These are phyloP conservation scores for Mimachlamys varia DNA, from an alignment of 2,888 invertebrate species.

Conservation along the genomic window DNA sequence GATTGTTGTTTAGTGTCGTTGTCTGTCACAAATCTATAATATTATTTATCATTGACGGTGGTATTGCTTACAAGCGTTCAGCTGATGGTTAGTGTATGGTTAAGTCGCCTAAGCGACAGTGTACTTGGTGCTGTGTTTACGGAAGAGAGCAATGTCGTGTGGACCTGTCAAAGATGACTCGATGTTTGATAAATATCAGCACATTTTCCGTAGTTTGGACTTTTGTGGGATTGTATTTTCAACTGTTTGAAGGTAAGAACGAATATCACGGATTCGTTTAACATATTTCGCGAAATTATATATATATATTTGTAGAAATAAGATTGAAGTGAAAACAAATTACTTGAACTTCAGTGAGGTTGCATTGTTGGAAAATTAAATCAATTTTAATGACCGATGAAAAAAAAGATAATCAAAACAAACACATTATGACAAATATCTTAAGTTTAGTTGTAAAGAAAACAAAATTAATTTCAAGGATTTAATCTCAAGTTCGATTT, in stretches of 20 bases:
- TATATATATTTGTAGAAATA: too few relatives aligned
- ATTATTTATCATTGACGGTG: not conserved
- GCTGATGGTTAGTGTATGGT: not conserved
- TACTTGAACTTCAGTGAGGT: too few relatives aligned
- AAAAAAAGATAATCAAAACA: too few relatives aligned
- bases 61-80: not conserved
- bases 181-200: not conserved
- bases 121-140: not conserved
- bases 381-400: too few relatives aligned
- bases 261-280: not conserved
- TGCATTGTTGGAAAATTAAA: too few relatives aligned
- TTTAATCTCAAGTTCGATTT: too few relatives aligned
- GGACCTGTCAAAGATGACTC: not conserved
- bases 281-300: too few relatives aligned
- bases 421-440: too few relatives aligned
- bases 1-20: not conserved
- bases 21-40: not conserved
- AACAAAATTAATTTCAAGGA: too few relatives aligned
- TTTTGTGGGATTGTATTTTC: not conserved
- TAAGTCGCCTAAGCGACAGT: not conserved
- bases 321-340: too few relatives aligned
- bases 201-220: not conserved
- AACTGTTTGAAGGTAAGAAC: not conserved
- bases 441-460: too few relatives aligned
- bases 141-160: not conserved